phyloP scores from a whole-genome alignment of 37 sponge, comb jelly and placozoan genomes.

The Dysidea cf. avara region DNA sequence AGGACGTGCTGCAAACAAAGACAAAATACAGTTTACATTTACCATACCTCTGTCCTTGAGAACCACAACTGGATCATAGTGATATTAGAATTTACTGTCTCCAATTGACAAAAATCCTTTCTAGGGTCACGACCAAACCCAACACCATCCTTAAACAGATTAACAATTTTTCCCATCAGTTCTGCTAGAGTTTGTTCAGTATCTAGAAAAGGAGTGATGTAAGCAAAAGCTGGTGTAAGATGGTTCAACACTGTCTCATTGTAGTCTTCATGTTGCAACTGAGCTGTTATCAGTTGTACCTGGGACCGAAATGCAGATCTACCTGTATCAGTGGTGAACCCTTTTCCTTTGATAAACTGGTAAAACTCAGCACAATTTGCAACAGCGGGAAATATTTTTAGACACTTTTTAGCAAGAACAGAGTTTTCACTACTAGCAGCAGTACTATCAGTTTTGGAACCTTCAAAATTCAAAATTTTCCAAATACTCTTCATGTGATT shows the following conservation, averaged over 20 bases:
- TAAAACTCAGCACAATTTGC: slow-evolving; percentile 53
- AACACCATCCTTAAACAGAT: slow-evolving; percentile 12
- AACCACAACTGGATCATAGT: slow-evolving; percentile 49
- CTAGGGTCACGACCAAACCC: slow-evolving; percentile 13
- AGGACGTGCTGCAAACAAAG: too few relatives aligned
- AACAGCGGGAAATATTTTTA: slow-evolving; percentile 38
- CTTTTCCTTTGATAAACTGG: slow-evolving; percentile 21
- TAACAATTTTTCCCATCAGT: slow-evolving; percentile 59
- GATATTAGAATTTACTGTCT: slow-evolving; percentile 66
- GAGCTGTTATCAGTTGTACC: slow-evolving; percentile 63
- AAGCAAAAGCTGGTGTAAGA: slow-evolving; percentile 40
- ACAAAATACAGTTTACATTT: not conserved
- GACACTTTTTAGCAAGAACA: not conserved
- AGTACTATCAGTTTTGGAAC: too few relatives aligned
- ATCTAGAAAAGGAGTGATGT: slow-evolving; percentile 55
- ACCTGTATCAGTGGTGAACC: slow-evolving; percentile 6
- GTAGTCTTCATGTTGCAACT: slow-evolving; percentile 81
- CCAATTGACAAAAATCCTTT: slow-evolving; percentile 44
- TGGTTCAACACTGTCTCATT: slow-evolving; percentile 72
- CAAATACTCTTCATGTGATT: slow-evolving; percentile 37
- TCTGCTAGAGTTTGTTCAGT: slow-evolving; percentile 14
- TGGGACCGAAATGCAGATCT: slow-evolving; percentile 44
- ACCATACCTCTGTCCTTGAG: slow-evolving; percentile 34
- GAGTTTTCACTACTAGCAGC: too few relatives aligned
- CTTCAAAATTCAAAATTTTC: slow-evolving; percentile 23